Evolutionary conservation across 35 echinoderm and acorn worm species (phyloP).

Genomic region (Nesometra sesokonis): DNA sequence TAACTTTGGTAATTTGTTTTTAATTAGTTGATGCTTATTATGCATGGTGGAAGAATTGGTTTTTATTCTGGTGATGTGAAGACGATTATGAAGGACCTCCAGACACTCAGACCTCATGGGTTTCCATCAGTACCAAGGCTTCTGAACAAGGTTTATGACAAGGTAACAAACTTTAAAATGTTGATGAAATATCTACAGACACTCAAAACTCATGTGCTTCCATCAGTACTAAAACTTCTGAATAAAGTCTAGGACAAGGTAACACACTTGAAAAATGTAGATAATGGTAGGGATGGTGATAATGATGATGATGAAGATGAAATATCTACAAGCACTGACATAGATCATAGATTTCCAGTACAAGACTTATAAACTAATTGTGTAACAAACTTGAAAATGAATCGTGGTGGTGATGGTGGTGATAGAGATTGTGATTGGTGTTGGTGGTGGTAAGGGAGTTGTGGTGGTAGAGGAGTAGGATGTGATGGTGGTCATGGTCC

Average conservation of each 20-base stretch:
- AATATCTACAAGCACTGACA: constrained; percentile 47
- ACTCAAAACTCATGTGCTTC: constrained; percentile 47
- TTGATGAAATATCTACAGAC: constrained; percentile 61
- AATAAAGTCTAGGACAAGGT: constrained; percentile 70
- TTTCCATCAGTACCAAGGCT: constrained; percentile 76
- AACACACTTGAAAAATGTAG: constrained; percentile 8
- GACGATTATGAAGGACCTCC: constrained; percentile 60
- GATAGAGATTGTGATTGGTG: neutral
- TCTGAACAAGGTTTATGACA: constrained; percentile 59
- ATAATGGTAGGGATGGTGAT: neutral
- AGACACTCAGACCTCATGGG: constrained; percentile 39
- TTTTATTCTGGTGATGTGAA: constrained; percentile 86
- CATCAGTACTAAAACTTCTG: constrained; percentile 56
- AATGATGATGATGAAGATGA: constrained; percentile 17
- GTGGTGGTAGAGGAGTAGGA: no score
- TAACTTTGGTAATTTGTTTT: no score
- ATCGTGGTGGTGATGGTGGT: neutral
- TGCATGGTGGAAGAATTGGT: constrained; percentile 68
- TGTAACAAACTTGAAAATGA: neutral
- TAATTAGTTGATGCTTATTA: constrained; percentile 18
- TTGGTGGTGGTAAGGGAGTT: no score
- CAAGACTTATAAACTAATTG: no score
- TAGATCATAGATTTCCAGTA: no score
- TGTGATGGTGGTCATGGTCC: no score
- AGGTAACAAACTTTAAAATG: constrained; percentile 25